Conservation (phyloP, 2,797 vertebrate genomes). For the Ibycter americanus region DNA sequence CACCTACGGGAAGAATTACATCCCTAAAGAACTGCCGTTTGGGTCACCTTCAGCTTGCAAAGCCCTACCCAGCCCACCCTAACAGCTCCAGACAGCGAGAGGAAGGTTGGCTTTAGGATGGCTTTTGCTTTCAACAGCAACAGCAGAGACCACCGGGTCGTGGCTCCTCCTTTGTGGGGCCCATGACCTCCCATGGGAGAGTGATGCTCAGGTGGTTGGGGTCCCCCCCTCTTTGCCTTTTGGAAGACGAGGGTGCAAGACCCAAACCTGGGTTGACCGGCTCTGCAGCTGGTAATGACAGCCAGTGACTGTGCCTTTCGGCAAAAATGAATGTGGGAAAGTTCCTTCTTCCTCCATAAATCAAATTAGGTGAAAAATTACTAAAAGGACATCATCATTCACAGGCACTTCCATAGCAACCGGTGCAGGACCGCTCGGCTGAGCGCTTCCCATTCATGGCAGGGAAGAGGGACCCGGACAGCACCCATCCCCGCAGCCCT, state of each 20-base stretch:
- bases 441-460: not conserved
- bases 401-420: slow-evolving; percentile 24
- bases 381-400: not conserved
- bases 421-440: not conserved
- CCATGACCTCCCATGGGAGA: not conserved
- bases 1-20: not conserved
- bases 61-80: not conserved
- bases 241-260: not conserved
- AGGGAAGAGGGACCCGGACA: not conserved
- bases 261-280: rapidly evolving
- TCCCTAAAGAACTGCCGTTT: not conserved
- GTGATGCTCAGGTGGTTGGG: not conserved
- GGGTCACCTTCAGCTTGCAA: not conserved
- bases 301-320: not conserved
- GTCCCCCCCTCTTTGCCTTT: not conserved
- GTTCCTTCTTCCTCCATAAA: slow-evolving; percentile 44
- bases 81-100: not conserved
- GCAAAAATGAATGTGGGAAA: slow-evolving; percentile 46
- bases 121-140: not conserved
- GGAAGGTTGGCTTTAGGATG: not conserved
- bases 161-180: rapidly evolving
- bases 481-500: not conserved
- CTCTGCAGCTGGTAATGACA: not conserved
- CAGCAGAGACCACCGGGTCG: not conserved
- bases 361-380: slow-evolving; percentile 48